phyloP scores from a whole-genome alignment of 2,113 vertebrate genomes.

The Balaeniceps rex region DNA sequence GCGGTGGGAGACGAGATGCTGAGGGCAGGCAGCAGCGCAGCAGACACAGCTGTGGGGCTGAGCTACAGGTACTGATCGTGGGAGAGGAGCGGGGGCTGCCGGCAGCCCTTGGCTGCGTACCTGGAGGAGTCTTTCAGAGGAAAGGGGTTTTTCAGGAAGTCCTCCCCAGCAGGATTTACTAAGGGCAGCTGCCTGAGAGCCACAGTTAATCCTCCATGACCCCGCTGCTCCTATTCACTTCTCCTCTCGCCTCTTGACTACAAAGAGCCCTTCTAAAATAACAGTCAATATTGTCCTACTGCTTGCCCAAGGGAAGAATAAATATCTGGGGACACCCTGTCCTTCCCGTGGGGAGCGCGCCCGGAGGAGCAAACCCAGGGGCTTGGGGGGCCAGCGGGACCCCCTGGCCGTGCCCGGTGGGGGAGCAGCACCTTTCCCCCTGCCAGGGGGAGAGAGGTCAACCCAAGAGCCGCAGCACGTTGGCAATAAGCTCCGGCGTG shows the following conservation, averaged over 20 bases:
- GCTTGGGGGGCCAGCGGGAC: accelerated
- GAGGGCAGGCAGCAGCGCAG: not conserved
- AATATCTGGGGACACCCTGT: not conserved
- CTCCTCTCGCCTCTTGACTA: not conserved
- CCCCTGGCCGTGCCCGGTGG: accelerated
- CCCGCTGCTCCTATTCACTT: accelerated
- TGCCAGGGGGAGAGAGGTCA: accelerated
- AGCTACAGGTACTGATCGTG: accelerated
- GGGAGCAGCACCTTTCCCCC: not conserved
- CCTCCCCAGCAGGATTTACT: not conserved
- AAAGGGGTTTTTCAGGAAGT: not conserved
- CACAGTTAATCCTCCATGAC: not conserved
- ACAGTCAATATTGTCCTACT: not conserved
- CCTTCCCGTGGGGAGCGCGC: accelerated
- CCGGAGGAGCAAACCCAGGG: not conserved
- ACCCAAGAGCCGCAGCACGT: accelerated
- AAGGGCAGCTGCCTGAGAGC: not conserved
- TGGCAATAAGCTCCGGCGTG: accelerated
- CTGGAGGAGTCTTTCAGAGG: not conserved
- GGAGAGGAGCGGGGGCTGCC: not conserved
- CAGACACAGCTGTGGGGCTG: not conserved
- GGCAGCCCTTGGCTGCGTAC: accelerated
- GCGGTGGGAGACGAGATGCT: not conserved
- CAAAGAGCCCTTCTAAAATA: not conserved
- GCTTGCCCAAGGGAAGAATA: not conserved